Base-by-base conservation (phyloP, 1,140 invertebrate species). In the Caenorhabditis elegans region DNA sequence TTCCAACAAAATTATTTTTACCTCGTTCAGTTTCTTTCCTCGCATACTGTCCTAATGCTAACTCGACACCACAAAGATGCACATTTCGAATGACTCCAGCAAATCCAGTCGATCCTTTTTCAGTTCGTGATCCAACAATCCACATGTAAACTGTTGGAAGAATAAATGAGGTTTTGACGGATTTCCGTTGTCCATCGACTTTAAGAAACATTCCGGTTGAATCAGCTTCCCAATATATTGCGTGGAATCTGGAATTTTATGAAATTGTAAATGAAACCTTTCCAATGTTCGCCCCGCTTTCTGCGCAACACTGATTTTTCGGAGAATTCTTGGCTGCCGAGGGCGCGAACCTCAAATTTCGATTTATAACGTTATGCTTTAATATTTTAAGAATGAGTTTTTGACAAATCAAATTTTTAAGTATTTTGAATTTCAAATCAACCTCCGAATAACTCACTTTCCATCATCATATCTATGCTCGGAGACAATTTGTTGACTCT, bases 141-240 rank as follows among this genome's bases (percentile, higher is more conserved):
- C 84, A 88, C 48, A 51, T 86, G 53, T 80, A 85, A 39, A 88
- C 82, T 3, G 46, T 49, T 22, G 89, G 88, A 28, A 90, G 78
- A 34, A 89, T 47, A 46, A 84, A 85, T 22, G 83, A 82, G 1
- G 60, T 80, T 1, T 78, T 84, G 4, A 87, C 19, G 22, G 47
- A 75, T 26, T 85, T 86, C 47, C 88, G 80, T 6, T 55, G 65
- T 15, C 53, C 46, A 76, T 88, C 87, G 3, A 88, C 86, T 17
- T 81, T 75, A 39, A 88, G 53, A 47, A 77, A 80, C 82, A 85
- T 85, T 46, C 86, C 79, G 13, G 84, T 76, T n/a, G 78, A 80
- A 79, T 87, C 86, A 8, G 86, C 86, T 76, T 89, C 88, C 88
- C 88, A 89, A 47, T 86, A 85, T 1, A 89, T 78, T 19, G 85